Evolutionary conservation across 2,888 invertebrate species (phyloP).

Genomic region (Pristionchus maxplancki): DNA sequence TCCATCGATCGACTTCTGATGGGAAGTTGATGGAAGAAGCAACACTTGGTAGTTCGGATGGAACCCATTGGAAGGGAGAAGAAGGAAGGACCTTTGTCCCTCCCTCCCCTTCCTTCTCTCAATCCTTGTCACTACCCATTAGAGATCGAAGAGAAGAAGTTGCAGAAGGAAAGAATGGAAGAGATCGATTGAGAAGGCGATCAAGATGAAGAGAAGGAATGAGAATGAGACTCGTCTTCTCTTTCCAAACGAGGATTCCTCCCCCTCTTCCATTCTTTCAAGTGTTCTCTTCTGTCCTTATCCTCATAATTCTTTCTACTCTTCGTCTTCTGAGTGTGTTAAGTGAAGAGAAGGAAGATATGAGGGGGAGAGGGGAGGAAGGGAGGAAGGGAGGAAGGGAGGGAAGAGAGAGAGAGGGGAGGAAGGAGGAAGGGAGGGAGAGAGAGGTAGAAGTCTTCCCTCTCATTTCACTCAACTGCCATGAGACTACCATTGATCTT

Average conservation of each 20-base stretch:
- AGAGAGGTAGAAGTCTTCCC: constrained; percentile 27
- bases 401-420: not conserved
- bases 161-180: constrained; percentile 1
- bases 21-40: not conserved
- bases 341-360: constrained; percentile 5
- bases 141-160: constrained; percentile 1
- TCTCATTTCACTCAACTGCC: constrained; percentile 3
- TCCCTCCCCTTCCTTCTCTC: not conserved
- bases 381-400: no score
- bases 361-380: constrained; percentile 24
- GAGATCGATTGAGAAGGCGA: not conserved
- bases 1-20: constrained; percentile 28
- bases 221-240: not conserved
- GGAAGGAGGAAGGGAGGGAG: not conserved
- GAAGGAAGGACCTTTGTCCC: constrained; percentile 1
- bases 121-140: constrained; percentile 25
- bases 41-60: not conserved
- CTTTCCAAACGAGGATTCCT: not conserved
- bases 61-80: not conserved
- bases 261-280: constrained; percentile 5
- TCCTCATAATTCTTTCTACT: constrained; percentile 53
- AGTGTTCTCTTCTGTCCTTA: constrained; percentile 43
- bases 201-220: not conserved
- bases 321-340: constrained; percentile 49
- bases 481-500: constrained; percentile 1